Evolutionary conservation across 2,113 vertebrate genomes (phyloP).

Genomic region (Eretmochelys imbricata): DNA sequence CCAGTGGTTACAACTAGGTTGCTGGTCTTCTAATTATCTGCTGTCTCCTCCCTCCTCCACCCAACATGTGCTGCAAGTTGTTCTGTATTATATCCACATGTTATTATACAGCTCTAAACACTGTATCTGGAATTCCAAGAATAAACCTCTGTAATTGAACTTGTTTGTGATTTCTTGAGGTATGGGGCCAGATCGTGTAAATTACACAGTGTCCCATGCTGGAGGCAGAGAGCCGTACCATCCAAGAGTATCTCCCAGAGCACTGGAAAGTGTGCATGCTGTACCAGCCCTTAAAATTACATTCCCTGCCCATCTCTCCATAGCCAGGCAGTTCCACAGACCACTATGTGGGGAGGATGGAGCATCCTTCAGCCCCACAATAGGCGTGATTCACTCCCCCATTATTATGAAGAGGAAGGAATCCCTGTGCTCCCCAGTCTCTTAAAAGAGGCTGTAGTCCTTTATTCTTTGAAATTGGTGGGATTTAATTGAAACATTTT

Average conservation of each 20-base stretch:
- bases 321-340: background rate
- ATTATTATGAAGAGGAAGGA: background rate
- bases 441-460: background rate
- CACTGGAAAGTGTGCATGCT: background rate
- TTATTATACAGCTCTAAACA: background rate
- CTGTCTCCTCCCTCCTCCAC: background rate
- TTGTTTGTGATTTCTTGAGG: background rate
- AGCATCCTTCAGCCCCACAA: background rate
- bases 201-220: background rate
- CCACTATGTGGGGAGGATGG: background rate
- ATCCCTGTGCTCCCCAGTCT: background rate
- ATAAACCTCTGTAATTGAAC: background rate
- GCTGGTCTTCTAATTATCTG: conserved; percentile 32
- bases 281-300: background rate
- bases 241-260: too few relatives aligned
- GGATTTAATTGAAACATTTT: background rate
- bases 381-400: background rate
- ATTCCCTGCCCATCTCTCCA: background rate
- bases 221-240: background rate
- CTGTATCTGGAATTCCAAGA: background rate
- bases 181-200: background rate
- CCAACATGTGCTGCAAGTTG: background rate
- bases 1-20: background rate
- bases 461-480: background rate
- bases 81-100: background rate